These are phyloP conservation scores for Corella eumyota DNA, from an alignment of 23 tunicate species.

Conservation along the genomic window DNA sequence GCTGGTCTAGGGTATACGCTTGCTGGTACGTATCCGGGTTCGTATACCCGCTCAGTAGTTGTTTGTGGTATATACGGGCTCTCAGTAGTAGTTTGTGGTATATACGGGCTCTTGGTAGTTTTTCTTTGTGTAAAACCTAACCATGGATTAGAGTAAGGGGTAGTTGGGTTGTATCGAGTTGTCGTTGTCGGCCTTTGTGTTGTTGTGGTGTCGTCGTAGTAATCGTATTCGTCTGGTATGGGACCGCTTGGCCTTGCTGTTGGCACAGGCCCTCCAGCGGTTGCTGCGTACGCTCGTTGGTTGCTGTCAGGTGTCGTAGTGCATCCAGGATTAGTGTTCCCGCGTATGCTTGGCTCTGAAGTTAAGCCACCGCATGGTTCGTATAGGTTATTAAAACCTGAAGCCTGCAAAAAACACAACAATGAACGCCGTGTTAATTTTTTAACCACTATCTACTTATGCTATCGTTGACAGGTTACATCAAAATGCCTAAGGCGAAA, in stretches of 20 bases:
- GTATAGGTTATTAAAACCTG: constrained; percentile 28
- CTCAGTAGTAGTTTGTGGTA: background rate
- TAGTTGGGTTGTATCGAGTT: too few relatives aligned
- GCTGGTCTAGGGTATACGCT: background rate
- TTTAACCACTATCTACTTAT: too few relatives aligned
- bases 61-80: background rate
- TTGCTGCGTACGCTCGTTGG: constrained; percentile 2
- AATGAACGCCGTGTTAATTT: too few relatives aligned
- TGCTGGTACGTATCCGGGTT: background rate
- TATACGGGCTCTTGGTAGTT: too few relatives aligned
- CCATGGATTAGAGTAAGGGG: too few relatives aligned
- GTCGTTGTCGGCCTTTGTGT: background rate
- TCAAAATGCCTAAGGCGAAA: too few relatives aligned
- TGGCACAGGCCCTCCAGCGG: constrained; percentile 1
- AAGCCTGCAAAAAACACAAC: constrained; percentile 20
- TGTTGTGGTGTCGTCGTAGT: background rate
- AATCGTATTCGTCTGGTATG: background rate
- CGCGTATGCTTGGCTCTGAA: constrained; percentile 39
- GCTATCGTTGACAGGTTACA: too few relatives aligned
- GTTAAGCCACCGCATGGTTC: constrained; percentile 84
- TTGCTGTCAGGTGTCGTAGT: background rate
- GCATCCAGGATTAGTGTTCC: constrained; percentile 68
- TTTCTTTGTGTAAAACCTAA: too few relatives aligned
- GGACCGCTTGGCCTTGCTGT: constrained; percentile 4
- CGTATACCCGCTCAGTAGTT: background rate